Evolutionary conservation across 1,140 invertebrate species (phyloP), one percentile per base, ranked within the genome.

Genomic region (Pristionchus pacificus): DNA sequence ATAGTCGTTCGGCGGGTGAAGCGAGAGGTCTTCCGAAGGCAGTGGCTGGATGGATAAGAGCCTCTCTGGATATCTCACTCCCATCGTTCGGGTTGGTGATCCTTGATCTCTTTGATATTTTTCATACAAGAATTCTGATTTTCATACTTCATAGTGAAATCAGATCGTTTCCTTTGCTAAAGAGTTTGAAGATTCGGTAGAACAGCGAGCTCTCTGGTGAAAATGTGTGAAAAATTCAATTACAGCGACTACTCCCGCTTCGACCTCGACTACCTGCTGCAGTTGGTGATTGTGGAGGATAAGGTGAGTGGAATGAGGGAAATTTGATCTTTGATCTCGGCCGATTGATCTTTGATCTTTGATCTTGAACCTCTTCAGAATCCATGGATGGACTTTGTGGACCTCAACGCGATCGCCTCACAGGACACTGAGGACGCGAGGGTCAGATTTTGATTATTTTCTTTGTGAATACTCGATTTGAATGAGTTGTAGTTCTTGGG

Each of bases 261-360:
- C 64, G 71, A 73, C 31, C 67, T 73, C 3, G 71, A 73, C 38
- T 73, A 73, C 49, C 67, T 73, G 24, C 71, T 73, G 25, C 71
- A 73, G 38, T 59, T 68, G 2, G 63, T 68, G 61, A 28, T 73
- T 13, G 30, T 19, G 3, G 49, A 66, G 19, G 65, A 66, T 10
- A 30, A 57, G 30, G 65, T 66, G 24, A 25, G n/a, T 14, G n/a
- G n/a, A n/a, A n/a, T n/a, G n/a, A n/a, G n/a, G n/a, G n/a, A n/a
- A n/a, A n/a, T n/a, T n/a, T n/a, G n/a, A n/a, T n/a, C n/a, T n/a
- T n/a, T n/a, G n/a, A n/a, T n/a, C n/a, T n/a, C n/a, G n/a, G n/a
- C n/a, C n/a, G n/a, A n/a, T n/a, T n/a, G n/a, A n/a, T n/a, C n/a
- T n/a, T n/a, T n/a, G n/a, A n/a, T n/a, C n/a, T n/a, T n/a, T n/a